Base-by-base conservation (phyloP, 1,140 invertebrate species). In the Ruditapes philippinarum region DNA sequence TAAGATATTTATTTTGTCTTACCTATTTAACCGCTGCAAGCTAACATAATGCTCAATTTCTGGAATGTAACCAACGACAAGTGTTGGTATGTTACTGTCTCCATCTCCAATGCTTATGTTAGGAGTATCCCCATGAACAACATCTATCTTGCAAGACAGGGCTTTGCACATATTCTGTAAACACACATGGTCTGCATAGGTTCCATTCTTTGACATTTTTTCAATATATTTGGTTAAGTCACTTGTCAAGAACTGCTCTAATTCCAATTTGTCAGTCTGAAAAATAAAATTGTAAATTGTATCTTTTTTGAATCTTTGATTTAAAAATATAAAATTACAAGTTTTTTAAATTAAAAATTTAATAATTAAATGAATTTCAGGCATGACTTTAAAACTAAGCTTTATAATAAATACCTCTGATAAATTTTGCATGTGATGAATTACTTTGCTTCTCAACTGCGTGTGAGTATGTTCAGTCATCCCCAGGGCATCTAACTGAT, bases 161-260 rank as follows among this genome's bases (percentile, higher is more conserved):
- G 49, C 36, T 28, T 83, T 70, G 36, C 57, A 62, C 54, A 83
- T 14, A n/a, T 12, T 45, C n/a, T 65, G 54, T 49, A 83, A 51
- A 31, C 81, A 83, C 17, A 83, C 25, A n/a, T 83, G 60, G 40
- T 83, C 81, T 7, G 81, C 81, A 83, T 83, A 83, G 4, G 65
- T 83, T 28, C 60, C 81, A 68, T 83, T 62, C 42, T 70, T 70
- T 14, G 19, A 7, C 81, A 68, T 83, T 4, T 49, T 14, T 19
- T 36, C 4, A 4, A 83, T 12, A 38, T 83, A 83, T 17, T 12
- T 2, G 22, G 68, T 33, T 1, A 83, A 19, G 38, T 70, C 62
- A 9, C 5, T 45, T 70, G 60, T 83, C 38, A 76, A 31, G 73
- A 76, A 49, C 36, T 68, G 60, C 3, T 7, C 42, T 11, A 83